These are phyloP conservation scores for Drosophila antonietae DNA, from an alignment of 2,888 invertebrate species.

Conservation along the genomic window DNA sequence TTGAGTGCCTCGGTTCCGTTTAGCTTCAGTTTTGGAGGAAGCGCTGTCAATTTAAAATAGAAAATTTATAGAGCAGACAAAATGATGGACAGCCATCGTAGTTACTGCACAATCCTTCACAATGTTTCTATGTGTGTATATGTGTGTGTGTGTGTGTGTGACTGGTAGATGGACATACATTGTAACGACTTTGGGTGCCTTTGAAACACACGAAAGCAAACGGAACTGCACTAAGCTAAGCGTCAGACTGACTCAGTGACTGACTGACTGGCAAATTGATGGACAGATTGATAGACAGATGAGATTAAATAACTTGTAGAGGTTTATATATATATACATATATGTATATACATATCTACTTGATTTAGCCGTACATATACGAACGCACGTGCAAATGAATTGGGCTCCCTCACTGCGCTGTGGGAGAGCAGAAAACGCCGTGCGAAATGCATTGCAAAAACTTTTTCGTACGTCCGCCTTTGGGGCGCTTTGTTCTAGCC, in stretches of 20 bases:
- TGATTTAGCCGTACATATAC: constrained; percentile 21
- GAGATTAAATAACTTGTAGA: constrained; percentile 84
- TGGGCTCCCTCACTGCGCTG: constrained; percentile 33
- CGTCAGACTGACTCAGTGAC: constrained; percentile 26
- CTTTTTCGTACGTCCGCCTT: constrained; percentile 40
- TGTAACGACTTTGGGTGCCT: constrained; percentile 41
- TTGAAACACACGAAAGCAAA: constrained; percentile 34
- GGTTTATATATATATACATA: constrained; percentile 61
- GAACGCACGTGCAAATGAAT: constrained; percentile 56
- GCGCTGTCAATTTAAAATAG: constrained; percentile 83
- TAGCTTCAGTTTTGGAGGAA: constrained; percentile 81
- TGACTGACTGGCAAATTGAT: constrained; percentile 82
- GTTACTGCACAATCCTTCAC: constrained; percentile 52
- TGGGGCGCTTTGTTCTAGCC: constrained; percentile 31
- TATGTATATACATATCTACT: constrained; percentile 31
- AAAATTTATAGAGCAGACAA: constrained; percentile 83
- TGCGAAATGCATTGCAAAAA: constrained; percentile 48
- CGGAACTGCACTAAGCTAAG: constrained; percentile 45
- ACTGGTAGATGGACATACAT: constrained; percentile 45
- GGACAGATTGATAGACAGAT: constrained; percentile 85
- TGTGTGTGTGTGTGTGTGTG: constrained; percentile 12
- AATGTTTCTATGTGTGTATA: constrained; percentile 28
- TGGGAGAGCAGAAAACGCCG: constrained; percentile 1
- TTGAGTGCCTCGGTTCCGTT: constrained; percentile 74
- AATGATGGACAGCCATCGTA: constrained; percentile 83